Evolutionary conservation across 2,797 vertebrate genomes (phyloP), one percentile per base, ranked within the genome.

Genomic region (Gallinago nigripennis): DNA sequence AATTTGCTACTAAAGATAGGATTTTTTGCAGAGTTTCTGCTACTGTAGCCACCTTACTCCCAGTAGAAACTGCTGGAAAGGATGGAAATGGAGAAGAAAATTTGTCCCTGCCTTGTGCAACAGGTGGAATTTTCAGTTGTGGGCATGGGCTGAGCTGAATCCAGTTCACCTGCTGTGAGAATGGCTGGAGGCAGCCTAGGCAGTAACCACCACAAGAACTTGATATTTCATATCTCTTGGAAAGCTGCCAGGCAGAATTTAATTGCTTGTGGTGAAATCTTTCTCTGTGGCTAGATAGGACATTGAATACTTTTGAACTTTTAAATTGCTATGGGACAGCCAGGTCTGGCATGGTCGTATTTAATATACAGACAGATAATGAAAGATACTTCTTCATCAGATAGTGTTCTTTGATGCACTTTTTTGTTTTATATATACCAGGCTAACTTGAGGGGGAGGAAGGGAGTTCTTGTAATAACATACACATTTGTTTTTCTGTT

Each of bases 401-500:
- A 28, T 76, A 6, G 50, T 82, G 63, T 53, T 53, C 86, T 94
- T 86, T 91, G 85, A 82, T 92, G 86, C 41, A 5, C 37, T 28
- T 57, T 73, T 82, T 86, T 79, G 58, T 66, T 94, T 82, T 43
- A 39, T 6, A 39, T 46, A n/a, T 39, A 25, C 20, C 2, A 61
- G 65, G 8, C 54, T 79, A 39, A 92, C 81, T 76, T 68, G 48
- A 70, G 33, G 50, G 60, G 58, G 53, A 54, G 56, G 76, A 94
- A 91, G 54, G 66, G 66, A 79, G 21, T 86, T 88, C 79, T 84
- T 88, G 45, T 76, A 92, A 37, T 79, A 89, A 94, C 92, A 79
- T 15, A 37, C 18, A 2, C 27, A 33, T 89, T 96, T 96, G 83
- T 83, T 94, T 95, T 94, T 95, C 84, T 95, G 85, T 96, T 93